Conservation (phyloP, 2,113 vertebrate species). For the Spilogale gracilis region DNA sequence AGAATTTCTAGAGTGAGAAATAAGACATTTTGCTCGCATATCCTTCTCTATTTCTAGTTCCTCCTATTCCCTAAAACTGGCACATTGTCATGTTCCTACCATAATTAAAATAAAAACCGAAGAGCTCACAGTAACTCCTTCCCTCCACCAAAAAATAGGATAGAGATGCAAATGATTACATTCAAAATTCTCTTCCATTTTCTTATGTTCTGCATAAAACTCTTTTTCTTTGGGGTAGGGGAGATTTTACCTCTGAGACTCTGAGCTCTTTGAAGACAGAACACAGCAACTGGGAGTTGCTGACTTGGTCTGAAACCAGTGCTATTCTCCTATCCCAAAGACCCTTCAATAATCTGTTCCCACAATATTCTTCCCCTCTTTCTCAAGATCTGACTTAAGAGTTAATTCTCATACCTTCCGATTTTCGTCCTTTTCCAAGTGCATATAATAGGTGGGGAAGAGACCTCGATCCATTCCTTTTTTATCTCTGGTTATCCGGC, state of each 20-base stretch:
- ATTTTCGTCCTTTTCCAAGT: slow-evolving; percentile 96
- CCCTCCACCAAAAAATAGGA: background rate
- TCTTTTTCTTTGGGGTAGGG: background rate
- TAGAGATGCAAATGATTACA: background rate
- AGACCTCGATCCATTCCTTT: slow-evolving; percentile 97
- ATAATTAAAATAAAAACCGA: slow-evolving; percentile 35
- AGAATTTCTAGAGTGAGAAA: slow-evolving; percentile 39
- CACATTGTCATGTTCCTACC: background rate
- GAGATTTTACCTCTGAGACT: background rate
- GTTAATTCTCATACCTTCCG: slow-evolving; percentile 90
- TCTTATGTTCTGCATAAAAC: background rate
- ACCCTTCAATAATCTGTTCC: background rate
- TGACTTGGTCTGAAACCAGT: background rate
- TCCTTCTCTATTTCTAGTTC: slow-evolving; percentile 27
- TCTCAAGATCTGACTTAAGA: background rate
- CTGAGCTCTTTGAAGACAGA: background rate
- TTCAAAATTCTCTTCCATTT: background rate
- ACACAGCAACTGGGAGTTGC: background rate
- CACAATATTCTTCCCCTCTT: background rate
- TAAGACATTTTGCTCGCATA: background rate
- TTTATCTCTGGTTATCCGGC: slow-evolving; percentile 96
- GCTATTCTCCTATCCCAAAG: background rate
- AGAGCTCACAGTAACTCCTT: background rate
- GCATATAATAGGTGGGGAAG: slow-evolving; percentile 98
- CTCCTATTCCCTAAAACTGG: background rate